phyloP scores from a whole-genome alignment of 2,113 vertebrate genomes.

The Cochlearius cochlearius region DNA sequence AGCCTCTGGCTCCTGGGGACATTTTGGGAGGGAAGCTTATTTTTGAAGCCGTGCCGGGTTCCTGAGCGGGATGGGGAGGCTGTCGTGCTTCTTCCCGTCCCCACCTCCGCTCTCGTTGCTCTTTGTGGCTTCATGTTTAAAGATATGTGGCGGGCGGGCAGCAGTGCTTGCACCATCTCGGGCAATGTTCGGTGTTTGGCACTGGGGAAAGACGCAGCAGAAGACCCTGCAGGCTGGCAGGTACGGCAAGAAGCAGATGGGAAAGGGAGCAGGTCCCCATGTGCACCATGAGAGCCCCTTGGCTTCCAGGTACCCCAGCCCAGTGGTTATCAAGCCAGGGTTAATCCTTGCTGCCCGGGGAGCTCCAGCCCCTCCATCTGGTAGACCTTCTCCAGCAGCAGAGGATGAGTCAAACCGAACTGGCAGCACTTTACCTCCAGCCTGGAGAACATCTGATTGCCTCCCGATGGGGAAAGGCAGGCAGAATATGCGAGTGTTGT shows the following conservation, averaged over 20 bases:
- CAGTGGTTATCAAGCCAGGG: background rate
- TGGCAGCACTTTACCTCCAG: background rate
- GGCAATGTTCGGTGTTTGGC: background rate
- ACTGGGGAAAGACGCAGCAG: background rate
- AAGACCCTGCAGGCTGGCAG: background rate
- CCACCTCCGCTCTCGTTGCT: background rate
- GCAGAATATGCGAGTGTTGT: background rate
- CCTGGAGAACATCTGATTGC: background rate
- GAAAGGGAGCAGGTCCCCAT: background rate
- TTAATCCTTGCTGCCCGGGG: background rate
- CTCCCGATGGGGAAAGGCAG: background rate
- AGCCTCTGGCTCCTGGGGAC: background rate
- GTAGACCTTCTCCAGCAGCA: background rate
- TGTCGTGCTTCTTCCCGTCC: background rate
- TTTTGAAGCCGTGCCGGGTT: background rate
- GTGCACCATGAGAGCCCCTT: background rate
- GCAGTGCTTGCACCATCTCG: background rate
- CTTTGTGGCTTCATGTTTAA: background rate
- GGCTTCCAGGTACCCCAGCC: background rate
- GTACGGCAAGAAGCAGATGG: background rate
- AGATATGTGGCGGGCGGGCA: accelerated
- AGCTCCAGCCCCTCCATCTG: background rate
- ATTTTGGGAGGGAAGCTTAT: background rate
- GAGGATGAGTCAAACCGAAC: background rate
- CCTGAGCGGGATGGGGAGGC: accelerated